Evolutionary conservation across 2,888 invertebrate genomes (phyloP), one percentile per base, ranked within the genome.

Genomic region (Apodemia duryi): DNA sequence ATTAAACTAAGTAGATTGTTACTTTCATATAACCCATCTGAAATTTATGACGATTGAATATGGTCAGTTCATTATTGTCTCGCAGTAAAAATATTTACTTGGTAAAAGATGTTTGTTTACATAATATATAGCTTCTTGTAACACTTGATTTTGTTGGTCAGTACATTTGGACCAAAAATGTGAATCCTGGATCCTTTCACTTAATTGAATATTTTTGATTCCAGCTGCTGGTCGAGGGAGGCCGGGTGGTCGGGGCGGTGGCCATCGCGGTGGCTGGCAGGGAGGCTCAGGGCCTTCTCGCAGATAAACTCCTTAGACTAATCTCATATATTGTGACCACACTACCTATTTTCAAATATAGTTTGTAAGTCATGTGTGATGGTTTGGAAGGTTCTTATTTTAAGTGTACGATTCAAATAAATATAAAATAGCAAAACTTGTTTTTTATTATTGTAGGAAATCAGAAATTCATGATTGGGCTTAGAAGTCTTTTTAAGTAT

Each of bases 211-310:
- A 13, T 51, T 6, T 11, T 35, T 7, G 29, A 4, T 86, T 86
- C 6, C 83, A 90, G 91, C 93, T 77, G 95, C 95, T 85, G 95
- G 72, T 95, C 95, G 1, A 82, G 95, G 75, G 92, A 93, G 29
- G 86, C 93, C 46, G 88, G 93, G 28, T 86, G 79, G 76, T 0
- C 67, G 76, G 29, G 95, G 80, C 69, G 94, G 82, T 72, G 83
- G 87, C 80, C 86, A 93, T 80, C 75, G 94, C 35, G 95, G 95
- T 6, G 92, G 94, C 60, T 95, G 95, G 95, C 95, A 95, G 79
- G 95, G 94, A 0, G 94, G 94, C 61, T 93, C 94, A 0, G 93
- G 94, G 6, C 91, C 91, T 52, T 88, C 86, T 28, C 80, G 88
- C 74, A 86, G 88, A 66, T 71, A 70, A 60, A 61, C 4, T 7